These are phyloP conservation scores for Cyphomyrus discorhynchus DNA, from an alignment of 2,113 vertebrate species.

Conservation along the genomic window DNA sequence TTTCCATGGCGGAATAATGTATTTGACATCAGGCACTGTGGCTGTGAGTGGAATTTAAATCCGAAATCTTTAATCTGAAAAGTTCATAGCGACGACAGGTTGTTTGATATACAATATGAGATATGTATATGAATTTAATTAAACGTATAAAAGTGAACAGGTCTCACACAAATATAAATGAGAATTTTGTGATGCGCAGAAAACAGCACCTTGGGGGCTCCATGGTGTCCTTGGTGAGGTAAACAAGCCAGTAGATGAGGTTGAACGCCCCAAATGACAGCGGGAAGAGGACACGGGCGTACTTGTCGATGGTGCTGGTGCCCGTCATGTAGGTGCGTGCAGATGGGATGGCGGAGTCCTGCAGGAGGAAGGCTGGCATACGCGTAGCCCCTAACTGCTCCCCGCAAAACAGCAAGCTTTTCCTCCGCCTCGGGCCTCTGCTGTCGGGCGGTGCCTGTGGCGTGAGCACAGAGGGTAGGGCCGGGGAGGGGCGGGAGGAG, in stretches of 20 bases:
- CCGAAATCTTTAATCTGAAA: not conserved
- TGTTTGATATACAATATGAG: not conserved
- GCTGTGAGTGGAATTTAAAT: not conserved
- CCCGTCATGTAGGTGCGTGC: slow-evolving; percentile 58
- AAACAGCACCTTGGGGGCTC: slow-evolving; percentile 43
- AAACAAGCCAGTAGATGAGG: slow-evolving; percentile 81
- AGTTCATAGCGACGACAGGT: not conserved
- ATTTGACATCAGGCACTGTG: not conserved
- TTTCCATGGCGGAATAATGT: not conserved
- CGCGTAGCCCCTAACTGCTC: slow-evolving; percentile 44
- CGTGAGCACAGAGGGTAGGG: not conserved
- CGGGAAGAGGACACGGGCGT: slow-evolving; percentile 83
- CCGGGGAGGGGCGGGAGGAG: not conserved
- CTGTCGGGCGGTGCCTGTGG: slow-evolving; percentile 53
- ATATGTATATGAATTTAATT: not conserved
- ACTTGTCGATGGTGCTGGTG: slow-evolving; percentile 82
- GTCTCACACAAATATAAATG: not conserved
- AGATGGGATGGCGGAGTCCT: slow-evolving; percentile 56
- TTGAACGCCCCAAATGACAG: slow-evolving; percentile 86
- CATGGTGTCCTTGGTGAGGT: slow-evolving; percentile 84
- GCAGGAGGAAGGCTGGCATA: slow-evolving; percentile 55
- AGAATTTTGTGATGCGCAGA: not conserved
- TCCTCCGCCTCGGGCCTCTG: slow-evolving; percentile 66
- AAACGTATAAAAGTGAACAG: not conserved
- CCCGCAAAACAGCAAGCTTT: slow-evolving; percentile 60